phyloP scores from a whole-genome alignment of 2,797 vertebrate species.

The Silurus lanzhouensis region DNA sequence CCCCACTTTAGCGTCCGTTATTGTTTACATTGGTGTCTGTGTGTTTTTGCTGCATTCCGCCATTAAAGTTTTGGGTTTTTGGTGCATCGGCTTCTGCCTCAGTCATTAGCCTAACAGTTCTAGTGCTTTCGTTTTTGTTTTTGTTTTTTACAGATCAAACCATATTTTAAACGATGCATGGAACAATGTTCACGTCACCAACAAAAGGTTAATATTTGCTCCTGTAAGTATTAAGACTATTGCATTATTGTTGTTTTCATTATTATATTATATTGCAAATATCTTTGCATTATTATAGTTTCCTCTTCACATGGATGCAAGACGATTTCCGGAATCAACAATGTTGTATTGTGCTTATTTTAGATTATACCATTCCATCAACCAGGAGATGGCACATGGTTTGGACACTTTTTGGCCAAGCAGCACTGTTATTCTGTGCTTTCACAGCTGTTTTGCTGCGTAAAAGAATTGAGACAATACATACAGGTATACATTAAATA shows the following conservation, averaged over 20 bases:
- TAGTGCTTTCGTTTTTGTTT: no score
- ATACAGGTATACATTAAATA: not conserved
- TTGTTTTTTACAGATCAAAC: slow-evolving; percentile 66
- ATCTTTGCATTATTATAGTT: not conserved
- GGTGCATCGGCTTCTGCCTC: no score
- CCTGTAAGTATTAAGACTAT: slow-evolving; percentile 38
- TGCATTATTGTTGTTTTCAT: not conserved
- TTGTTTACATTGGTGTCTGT: no score
- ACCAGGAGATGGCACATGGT: slow-evolving; percentile 19
- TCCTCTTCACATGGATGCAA: not conserved
- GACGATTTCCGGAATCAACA: not conserved
- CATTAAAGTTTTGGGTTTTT: no score
- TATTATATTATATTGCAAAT: no score
- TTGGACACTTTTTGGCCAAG: slow-evolving; percentile 3
- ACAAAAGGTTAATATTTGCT: slow-evolving; percentile 43
- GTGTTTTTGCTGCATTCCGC: no score
- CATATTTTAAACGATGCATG: slow-evolving; percentile 66
- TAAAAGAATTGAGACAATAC: not conserved
- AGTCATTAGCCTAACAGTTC: no score
- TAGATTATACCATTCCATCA: slow-evolving; percentile 46
- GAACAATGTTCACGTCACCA: slow-evolving; percentile 56
- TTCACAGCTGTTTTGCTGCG: slow-evolving; percentile 53
- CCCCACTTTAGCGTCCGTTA: no score
- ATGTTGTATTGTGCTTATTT: slow-evolving; percentile 6
- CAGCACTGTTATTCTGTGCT: slow-evolving; percentile 37